Percentiles rank a stretch among this genome's conserved stretches.
These are phyloP conservation scores for Helleia helle DNA, from an alignment of 2,888 invertebrate species.

Conservation along the genomic window DNA sequence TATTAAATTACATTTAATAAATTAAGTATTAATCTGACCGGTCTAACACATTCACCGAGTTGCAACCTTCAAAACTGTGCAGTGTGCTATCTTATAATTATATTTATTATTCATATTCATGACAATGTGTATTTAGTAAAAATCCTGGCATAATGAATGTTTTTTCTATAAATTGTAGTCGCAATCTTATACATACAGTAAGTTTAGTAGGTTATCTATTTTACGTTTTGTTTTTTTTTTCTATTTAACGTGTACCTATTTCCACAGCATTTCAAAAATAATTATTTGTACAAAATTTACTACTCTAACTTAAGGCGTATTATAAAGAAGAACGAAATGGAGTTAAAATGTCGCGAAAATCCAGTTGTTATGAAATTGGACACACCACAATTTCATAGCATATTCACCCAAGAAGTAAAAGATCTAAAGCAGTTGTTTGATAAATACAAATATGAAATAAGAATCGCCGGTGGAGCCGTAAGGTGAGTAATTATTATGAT, in stretches of 20 bases:
- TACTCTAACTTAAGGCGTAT: constrained; percentile 23
- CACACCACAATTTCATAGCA: constrained; percentile 80
- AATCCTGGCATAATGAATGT: neutral
- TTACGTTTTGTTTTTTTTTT: neutral
- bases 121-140: no score
- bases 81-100: no score
- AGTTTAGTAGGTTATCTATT: neutral
- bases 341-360: constrained; percentile 61
- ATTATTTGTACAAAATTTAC: constrained; percentile 7
- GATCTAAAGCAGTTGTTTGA: constrained; percentile 83
- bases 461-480: constrained; percentile 98
- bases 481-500: constrained; percentile 63
- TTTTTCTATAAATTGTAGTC: neutral
- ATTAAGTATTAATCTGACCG: no score
- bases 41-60: no score
- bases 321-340: constrained; percentile 42
- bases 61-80: no score
- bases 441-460: constrained; percentile 86
- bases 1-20: no score
- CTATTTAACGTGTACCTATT: no score
- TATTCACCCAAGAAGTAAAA: constrained; percentile 88
- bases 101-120: no score
- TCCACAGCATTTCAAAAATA: constrained; percentile 21
- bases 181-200: neutral
- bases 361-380: constrained; percentile 83